Conservation (phyloP, 1,140 invertebrate genomes). For the Zaprionus lachaisei region DNA sequence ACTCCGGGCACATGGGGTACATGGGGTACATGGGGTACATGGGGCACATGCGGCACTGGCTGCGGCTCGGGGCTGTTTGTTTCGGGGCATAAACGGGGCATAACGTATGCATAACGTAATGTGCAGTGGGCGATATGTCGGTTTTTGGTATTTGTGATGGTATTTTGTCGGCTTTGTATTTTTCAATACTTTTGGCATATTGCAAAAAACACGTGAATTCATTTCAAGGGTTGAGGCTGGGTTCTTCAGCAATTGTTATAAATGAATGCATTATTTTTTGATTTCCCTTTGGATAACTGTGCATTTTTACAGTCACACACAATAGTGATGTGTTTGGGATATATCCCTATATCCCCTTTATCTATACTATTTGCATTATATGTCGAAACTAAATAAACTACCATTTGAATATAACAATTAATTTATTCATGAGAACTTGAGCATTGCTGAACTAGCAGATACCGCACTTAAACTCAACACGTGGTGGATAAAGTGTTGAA, state of each 20-base stretch:
- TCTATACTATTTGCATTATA: not conserved
- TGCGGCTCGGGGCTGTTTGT: not conserved
- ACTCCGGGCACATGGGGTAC: not conserved
- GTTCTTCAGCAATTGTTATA: constrained; percentile 2
- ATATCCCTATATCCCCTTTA: not conserved
- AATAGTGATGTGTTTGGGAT: too few species aligned
- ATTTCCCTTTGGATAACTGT: not conserved
- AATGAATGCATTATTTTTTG: constrained; percentile 1
- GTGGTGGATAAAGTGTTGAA: not conserved
- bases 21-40: not conserved
- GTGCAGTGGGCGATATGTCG: constrained; percentile 70
- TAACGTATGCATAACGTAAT: constrained; percentile 67
- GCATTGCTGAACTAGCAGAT: not conserved
- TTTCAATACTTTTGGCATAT: constrained; percentile 56
- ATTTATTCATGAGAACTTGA: not conserved
- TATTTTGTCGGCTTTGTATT: constrained; percentile 60
- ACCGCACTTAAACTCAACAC: too few species aligned
- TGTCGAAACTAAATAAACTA: not conserved
- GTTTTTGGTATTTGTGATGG: constrained; percentile 69
- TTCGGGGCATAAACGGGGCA: constrained; percentile 52
- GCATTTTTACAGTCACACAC: not conserved
- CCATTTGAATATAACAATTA: not conserved
- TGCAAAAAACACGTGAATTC: constrained; percentile 13
- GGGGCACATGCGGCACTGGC: not conserved
- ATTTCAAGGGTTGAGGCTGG: not conserved